phyloP scores from a whole-genome alignment of 2,797 vertebrate genomes.

The Chelon auratus region DNA sequence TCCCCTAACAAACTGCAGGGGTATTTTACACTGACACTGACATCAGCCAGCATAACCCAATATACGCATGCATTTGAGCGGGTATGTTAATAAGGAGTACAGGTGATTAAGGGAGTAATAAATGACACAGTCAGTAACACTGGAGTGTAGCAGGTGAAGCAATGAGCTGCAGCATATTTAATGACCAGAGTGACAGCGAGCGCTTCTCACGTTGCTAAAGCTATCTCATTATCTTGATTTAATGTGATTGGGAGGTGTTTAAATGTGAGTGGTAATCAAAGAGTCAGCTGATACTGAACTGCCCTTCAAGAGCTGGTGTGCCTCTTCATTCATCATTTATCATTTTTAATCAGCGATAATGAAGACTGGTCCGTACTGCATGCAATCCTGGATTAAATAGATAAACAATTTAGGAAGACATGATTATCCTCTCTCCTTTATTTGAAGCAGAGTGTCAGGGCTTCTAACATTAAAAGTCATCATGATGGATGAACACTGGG shows the following conservation, averaged over 20 bases:
- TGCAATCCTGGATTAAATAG: neutral
- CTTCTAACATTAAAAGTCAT: too few species aligned
- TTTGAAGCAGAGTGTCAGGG: too few species aligned
- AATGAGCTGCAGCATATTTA: neutral
- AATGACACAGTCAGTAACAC: too few species aligned
- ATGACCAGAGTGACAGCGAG: neutral
- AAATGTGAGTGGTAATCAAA: conserved; percentile 43
- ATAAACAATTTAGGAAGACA: neutral
- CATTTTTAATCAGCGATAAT: conserved; percentile 22
- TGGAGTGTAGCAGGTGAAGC: neutral
- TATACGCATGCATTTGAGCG: neutral
- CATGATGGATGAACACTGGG: too few species aligned
- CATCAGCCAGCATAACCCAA: too few species aligned
- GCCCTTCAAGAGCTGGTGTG: neutral
- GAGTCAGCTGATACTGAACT: conserved; percentile 22
- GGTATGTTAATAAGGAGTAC: neutral
- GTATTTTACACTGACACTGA: too few species aligned
- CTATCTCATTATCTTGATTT: conserved; percentile 34
- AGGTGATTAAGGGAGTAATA: too few species aligned
- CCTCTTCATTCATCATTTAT: conserved; percentile 21
- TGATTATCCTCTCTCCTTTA: neutral
- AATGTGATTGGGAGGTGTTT: conserved; percentile 45
- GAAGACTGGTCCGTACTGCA: neutral
- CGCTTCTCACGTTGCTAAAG: neutral
- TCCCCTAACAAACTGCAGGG: too few species aligned